Conservation (phyloP, 2,888 invertebrate species). For the Osmoderma eremita region DNA sequence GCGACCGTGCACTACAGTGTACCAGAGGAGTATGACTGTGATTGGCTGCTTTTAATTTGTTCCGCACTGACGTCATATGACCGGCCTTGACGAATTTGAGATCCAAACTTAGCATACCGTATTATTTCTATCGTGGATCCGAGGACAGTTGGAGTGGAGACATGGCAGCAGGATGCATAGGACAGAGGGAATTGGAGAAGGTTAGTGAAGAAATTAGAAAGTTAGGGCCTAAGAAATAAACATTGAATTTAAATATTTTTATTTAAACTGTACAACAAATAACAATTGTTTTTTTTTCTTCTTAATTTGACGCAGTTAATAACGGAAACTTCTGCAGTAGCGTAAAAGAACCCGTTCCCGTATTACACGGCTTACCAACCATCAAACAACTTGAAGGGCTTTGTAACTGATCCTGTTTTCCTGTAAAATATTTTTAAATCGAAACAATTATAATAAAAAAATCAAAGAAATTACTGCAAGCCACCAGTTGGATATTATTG, state of each 20-base stretch:
- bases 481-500: conserved; percentile 22
- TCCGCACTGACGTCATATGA: no score
- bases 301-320: conserved; percentile 3
- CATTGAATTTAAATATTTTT: conserved; percentile 4
- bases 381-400: conserved; percentile 91
- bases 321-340: conserved; percentile 34
- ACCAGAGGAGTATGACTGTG: no score
- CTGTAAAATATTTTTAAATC: conserved; percentile 64
- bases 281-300: background rate
- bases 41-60: no score
- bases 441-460: background rate
- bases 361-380: conserved; percentile 82
- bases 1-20: no score
- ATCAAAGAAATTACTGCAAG: conserved; percentile 2
- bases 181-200: no score
- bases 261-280: conserved; percentile 7
- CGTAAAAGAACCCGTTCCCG: conserved; percentile 79
- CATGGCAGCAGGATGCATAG: no score
- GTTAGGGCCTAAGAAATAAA: no score
- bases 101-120: no score
- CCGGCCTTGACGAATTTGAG: no score
- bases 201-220: no score
- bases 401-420: conserved; percentile 77
- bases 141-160: no score
- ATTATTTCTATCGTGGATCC: no score